Evolutionary conservation across 2,888 invertebrate species (phyloP), one percentile per base, ranked within the genome.

Genomic region (Lasioglossum lativentre): DNA sequence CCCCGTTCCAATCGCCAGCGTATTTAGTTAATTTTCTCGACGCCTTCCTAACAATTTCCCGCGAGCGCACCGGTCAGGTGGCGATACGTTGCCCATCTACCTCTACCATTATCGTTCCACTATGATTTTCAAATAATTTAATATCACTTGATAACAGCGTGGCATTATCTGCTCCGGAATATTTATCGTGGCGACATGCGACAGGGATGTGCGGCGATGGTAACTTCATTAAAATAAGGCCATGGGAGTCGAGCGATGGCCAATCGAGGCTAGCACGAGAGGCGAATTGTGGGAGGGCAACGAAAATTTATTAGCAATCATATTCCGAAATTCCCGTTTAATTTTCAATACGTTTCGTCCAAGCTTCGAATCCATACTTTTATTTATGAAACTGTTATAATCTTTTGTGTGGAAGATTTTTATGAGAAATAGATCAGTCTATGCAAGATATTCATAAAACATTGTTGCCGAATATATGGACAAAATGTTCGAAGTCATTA

Each of bases 101-200:
- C 73, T n/a, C n/a, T 66, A 34, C 66, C 66, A 66, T 66, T 66
- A 66, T 66, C 66, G 66, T 66, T 66, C 47, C 16, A 45, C 40
- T 38, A 80, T 42, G 76, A 56, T 80, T 59, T 27, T 16, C 12
- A 34, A 76, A 71, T 71, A 80, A 80, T 80, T 76, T 52, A 52
- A 74, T 74, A 56, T 23, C 38, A n/a, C 34, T 56, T 56, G 27
- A 30, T 34, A 74, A 74, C 34, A n/a, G 34, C 10, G 71, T 34
- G 16, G 38, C n/a, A 42, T 73, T 73, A 38, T 59, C 30, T 27
- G 47, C 5, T 59, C 47, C 40, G 30, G n/a, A 66, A 40, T 66
- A 73, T 82, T 78, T 66, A 79, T n/a, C 38, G n/a, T 19, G 14
- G 10, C n/a, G 34, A 52, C 23, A 30, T 14, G 10, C n/a, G 34